Evolutionary conservation across 2,888 invertebrate genomes (phyloP), one percentile per base, ranked within the genome.

Genomic region (Archaeoteleia sp.): DNA sequence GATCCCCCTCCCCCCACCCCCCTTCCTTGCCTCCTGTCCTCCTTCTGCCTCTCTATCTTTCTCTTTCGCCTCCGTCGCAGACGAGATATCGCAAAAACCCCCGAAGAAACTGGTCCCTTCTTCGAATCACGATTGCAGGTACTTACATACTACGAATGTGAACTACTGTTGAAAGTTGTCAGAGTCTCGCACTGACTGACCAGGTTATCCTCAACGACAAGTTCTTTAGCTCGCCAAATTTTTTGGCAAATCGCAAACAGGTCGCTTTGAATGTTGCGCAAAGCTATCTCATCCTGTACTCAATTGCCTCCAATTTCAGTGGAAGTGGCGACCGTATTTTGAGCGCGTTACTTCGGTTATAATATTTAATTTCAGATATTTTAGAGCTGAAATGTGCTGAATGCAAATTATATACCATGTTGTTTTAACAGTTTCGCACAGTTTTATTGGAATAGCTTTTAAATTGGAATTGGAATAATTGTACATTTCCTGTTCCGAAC

Each of bases 31-130:
- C 8, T 46, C 49, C 27, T 35, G 61, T 51, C 23, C 42, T 54
- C 54, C 8, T 53, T 25, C 53, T 45, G 25, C 14, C 15, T 23
- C 63, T 15, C 9, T 20, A 12, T 35, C 17, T 34, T 45, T 20
- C 20, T 27, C 49, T 43, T 65, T 39, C 46, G 29, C 27, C 39
- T 13, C 17, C 55, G 49, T 54, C 67, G 62, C 67, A 45, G 61
- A 61, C 60, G 39, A 25, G 49, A 48, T 10, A 3, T 14, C 32
- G 66, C 53, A 69, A 69, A 63, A 69, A 54, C 53, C 54, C 65
- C 67, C 62, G 67, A 68, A 68, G 60, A 66, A 71, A 71, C 71
- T 71, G 71, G 71, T 71, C 68, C 71, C 60, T 71, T 71, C 66
- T 42, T 68, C 66, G 68, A 71, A 71, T 58, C 65, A 55, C 70